Percentiles rank a stretch among this genome's conserved stretches.
Conservation (phyloP, 2,113 vertebrate genomes). For the human (Homo sapiens) region GRCh38 chr14:46338501-46339000, state of each 20-base stretch:
- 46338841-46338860: too few species aligned
- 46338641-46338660: slow-evolving; percentile 1
- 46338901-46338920: not conserved
- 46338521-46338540: not conserved
- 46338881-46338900: not conserved
- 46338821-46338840: slow-evolving; percentile 44
- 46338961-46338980: not conserved
- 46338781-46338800: slow-evolving; percentile 46
- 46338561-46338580: not conserved
- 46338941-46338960: not conserved
- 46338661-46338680: not conserved
- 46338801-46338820: slow-evolving; percentile 61
- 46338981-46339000: not conserved
- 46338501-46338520: not conserved
- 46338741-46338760: not conserved
- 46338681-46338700: slow-evolving; percentile 37
- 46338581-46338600: not conserved
- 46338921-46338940: not conserved
- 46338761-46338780: slow-evolving; percentile 30
- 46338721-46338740: not conserved
- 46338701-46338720: slow-evolving; percentile 35
- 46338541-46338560: not conserved
- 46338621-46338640: not conserved
- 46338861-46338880: too few species aligned
- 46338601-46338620: not conserved